Percentiles rank a stretch among this genome's conserved stretches.
Conservation (phyloP, 2,113 vertebrate species). For the Alaudala cheleensis region DNA sequence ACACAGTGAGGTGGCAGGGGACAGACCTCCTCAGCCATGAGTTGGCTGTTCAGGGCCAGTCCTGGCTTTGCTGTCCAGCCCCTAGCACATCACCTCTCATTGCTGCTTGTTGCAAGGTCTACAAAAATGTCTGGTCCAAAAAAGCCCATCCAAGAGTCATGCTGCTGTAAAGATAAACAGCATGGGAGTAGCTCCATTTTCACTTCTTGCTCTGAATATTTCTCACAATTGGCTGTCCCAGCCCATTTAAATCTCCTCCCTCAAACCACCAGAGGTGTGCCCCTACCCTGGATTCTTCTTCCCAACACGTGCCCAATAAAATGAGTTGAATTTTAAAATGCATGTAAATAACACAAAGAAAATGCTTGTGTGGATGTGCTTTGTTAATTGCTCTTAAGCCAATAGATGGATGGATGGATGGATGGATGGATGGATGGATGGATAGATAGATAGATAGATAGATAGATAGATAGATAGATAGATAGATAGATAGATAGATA, state of each 20-base stretch:
- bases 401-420: neutral
- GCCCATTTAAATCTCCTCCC: neutral
- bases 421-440: neutral
- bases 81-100: neutral
- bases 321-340: neutral
- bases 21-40: neutral
- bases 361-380: rapidly evolving
- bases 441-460: neutral
- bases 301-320: rapidly evolving
- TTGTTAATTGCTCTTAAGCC: neutral
- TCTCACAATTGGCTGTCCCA: rapidly evolving
- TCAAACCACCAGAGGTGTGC: neutral
- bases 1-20: rapidly evolving
- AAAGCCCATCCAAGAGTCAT: neutral
- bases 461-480: neutral
- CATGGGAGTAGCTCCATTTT: neutral
- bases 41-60: neutral
- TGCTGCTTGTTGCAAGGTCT: neutral
- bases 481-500: neutral
- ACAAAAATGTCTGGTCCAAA: neutral
- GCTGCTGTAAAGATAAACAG: neutral
- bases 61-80: neutral
- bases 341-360: rapidly evolving
- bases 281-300: neutral
- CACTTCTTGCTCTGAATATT: neutral